Evolutionary conservation across 2,888 invertebrate species (phyloP), one percentile per base, ranked within the genome.

Genomic region (Ceratothoa steindachneri): DNA sequence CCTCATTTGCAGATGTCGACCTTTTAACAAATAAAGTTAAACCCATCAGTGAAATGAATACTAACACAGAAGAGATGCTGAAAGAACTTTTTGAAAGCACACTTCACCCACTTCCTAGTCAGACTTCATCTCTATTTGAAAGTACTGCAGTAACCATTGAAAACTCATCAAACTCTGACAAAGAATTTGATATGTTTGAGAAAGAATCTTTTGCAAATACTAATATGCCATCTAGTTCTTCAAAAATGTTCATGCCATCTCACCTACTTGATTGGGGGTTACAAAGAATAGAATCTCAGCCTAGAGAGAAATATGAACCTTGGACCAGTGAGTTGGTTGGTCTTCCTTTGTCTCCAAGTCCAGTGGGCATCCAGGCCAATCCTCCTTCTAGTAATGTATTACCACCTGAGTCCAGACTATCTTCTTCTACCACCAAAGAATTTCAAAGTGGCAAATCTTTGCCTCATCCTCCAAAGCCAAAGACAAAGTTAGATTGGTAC

Each of bases 401-500:
- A 7, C 19, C 29, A 41, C 15, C 30, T 22, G 30, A 30, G 15
- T 0, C 2, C 30, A 2, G 64, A 5, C 1, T 4, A 55, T 15
- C 22, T n/a, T 24, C n/a, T 28, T 1, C 27, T 24, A 12, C 30
- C 71, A 1, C 15, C n/a, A 29, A 22, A 60, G 60, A n/a, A 27
- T 5, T 24, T n/a, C 19, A 27, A 15, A 51, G 29, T 51, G 52
- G 51, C 24, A 52, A 41, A 27, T 69, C 52, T n/a, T 29, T 67
- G 2, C 65, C 12, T 12, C 41, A 22, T 0, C 12, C 71, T 19
- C 24, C 1, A 29, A 5, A 52, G 7, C 2, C n/a, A 30, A 77
- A 77, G 65, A 80, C 77, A 29, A 81, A 81, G 80, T 75, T 81
- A 1, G 81, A 87, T 1, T 97, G 96, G 96, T 90, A 93, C 83